Evolutionary conservation across 2,113 vertebrate genomes (phyloP), one percentile per base, ranked within the genome.

Genomic region (Forbesichthys papilliferus): DNA sequence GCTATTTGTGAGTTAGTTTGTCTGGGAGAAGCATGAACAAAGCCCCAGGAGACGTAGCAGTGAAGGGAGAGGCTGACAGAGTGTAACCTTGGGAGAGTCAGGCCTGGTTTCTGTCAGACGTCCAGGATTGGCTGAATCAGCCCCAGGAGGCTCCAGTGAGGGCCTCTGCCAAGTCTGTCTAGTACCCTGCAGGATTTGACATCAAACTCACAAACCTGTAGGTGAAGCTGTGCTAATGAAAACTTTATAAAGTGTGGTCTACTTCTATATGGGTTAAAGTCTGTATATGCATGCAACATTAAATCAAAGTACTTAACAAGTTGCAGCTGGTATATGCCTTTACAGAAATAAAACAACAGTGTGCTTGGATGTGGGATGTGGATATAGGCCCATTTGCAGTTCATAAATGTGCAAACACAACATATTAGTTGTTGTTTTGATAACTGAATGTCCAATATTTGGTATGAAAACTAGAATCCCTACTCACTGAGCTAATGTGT

Each of bases 41-140:
- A 66, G 42, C 72, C 54, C 77, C 69, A 80, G 70, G 68, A 10
- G 14, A 18, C 54, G 9, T 56, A 16, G 54, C n/a, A 56, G 71
- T 75, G 66, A 77, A 72, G 78, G 81, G 81, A 79, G 76, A 87
- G 68, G 72, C 81, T 86, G 83, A 85, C 74, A 83, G 81, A 73
- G 75, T 74, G 78, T 74, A 88, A 80, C 75, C 89, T 89, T 88
- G 84, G 70, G 85, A 88, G 77, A 87, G 74, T 86, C 87, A 81
- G 83, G 87, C 58, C 86, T 89, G 87, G 89, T 90, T 92, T 81
- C 84, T 90, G 88, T 91, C 92, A 92, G 85, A 86, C 84, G 18
- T 92, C 88, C 89, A 91, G 84, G 83, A 92, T 61, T 77, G 83
- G 73, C 86, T 86, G 74, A 89, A 91, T 85, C 79, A 85, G 71